Conservation (phyloP, 2,797 vertebrate genomes). For the Cyprinodon diabolis region DNA sequence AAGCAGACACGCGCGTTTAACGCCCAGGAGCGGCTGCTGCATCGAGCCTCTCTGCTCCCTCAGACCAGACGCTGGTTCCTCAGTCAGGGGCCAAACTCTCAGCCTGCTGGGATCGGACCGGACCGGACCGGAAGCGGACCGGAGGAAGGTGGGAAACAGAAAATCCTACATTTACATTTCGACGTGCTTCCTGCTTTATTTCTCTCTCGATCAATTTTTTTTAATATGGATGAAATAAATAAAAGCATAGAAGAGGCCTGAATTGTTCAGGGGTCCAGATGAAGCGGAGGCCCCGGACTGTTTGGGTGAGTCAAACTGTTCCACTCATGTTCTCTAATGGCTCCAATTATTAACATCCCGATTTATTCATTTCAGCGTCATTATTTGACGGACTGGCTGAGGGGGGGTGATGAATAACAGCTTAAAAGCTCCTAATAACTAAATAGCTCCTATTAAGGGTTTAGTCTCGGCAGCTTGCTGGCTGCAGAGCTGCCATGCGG, state of each 20-base stretch:
- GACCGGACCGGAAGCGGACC: not conserved
- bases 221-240: not conserved
- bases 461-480: slow-evolving; percentile 11
- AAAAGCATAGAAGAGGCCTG: not conserved
- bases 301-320: not conserved
- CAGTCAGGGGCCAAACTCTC: not conserved
- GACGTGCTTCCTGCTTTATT: too few relatives aligned
- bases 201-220: too few relatives aligned
- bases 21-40: too few relatives aligned
- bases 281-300: not conserved
- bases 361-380: not conserved
- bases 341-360: not conserved
- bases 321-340: slow-evolving; percentile 13
- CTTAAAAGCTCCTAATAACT: slow-evolving; percentile 38
- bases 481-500: not conserved
- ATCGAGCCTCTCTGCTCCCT: not conserved
- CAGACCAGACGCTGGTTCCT: not conserved
- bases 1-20: not conserved
- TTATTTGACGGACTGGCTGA: not conserved
- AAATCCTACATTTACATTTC: not conserved
- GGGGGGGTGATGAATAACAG: slow-evolving; percentile 25
- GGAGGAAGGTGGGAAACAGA: not conserved
- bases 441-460: slow-evolving; percentile 48
- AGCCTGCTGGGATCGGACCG: not conserved
- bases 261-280: not conserved